Evolutionary conservation across 2,888 invertebrate genomes (phyloP), one percentile per base, ranked within the genome.

Genomic region (Odontocolon sp.): DNA sequence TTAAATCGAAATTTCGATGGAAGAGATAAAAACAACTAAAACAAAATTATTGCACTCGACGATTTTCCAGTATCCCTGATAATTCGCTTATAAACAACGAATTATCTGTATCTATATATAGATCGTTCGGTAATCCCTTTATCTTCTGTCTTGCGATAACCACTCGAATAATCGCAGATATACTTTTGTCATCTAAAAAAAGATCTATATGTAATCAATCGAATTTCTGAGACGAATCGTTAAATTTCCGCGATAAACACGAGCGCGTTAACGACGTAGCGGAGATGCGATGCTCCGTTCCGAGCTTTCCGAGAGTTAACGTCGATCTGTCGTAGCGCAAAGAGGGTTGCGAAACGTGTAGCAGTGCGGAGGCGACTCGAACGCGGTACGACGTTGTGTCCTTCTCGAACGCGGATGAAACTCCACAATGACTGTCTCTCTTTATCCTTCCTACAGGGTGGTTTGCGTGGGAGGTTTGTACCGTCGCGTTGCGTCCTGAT

Each of bases 241-340:
- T n/a, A n/a, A n/a, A n/a, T n/a, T n/a, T n/a, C n/a, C n/a, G n/a
- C n/a, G n/a, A n/a, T n/a, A n/a, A n/a, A n/a, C n/a, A 23, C 23
- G 56, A 11, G 38, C 9, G 16, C 4, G 3, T 23, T n/a, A 11
- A 23, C 54, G 36, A 36, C 11, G 59, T 45, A 42, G 21, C 50
- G 36, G 21, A 57, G 42, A 64, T 21, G 50, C 21, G 63, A 50
- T 40, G 57, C 70, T 50, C 66, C 31, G 76, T 67, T 54, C 77
- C 77, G 77, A 33, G 42, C 77, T 54, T 73, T 63, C 68, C 77
- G 77, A 73, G 67, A 67, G 72, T 68, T 73, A 64, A 77, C 73
- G 73, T 73, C 73, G 73, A 73, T 77, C 67, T 77, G 73, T 68
- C 77, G 54, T 77, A 67, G 63, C 67, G 73, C 68, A 66, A 26